A percentile compares a stretch with the other conserved stretches of the same genome.
These are phyloP conservation scores for Poecilia velifera DNA, from an alignment of 2,797 vertebrate species.

Conservation along the genomic window DNA sequence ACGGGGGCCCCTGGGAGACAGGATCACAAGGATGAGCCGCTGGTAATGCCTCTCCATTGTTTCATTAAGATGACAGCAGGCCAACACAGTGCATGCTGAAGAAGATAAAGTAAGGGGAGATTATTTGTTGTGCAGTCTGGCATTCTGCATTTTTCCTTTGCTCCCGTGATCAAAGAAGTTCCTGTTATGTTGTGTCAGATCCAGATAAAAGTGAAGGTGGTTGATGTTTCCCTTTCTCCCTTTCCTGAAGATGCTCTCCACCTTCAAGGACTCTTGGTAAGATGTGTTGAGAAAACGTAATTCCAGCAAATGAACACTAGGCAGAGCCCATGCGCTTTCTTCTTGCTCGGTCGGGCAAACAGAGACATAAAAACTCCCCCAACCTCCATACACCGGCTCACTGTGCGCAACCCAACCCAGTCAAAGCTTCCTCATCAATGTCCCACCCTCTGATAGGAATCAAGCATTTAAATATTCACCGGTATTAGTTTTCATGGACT, in stretches of 20 bases:
- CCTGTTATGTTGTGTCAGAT: conserved; percentile 12
- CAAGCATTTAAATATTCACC: conserved; percentile 70
- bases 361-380: conserved; percentile 38
- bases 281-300: conserved; percentile 36
- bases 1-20: conserved; percentile 58
- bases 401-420: conserved; percentile 45
- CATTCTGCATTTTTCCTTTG: conserved; percentile 34
- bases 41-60: conserved; percentile 74
- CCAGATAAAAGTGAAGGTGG: conserved; percentile 4
- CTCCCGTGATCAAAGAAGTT: conserved; percentile 47
- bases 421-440: conserved; percentile 63
- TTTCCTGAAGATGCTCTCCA: neutral
- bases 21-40: conserved; percentile 81
- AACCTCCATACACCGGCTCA: conserved; percentile 17
- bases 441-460: conserved; percentile 65
- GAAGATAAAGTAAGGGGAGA: conserved; percentile 67
- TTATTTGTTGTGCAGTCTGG: conserved; percentile 54
- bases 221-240: neutral
- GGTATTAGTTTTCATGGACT: conserved; percentile 64
- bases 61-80: conserved; percentile 66
- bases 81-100: conserved; percentile 66
- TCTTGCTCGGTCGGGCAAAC: conserved; percentile 23
- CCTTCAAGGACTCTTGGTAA: neutral
- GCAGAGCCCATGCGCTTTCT: conserved; percentile 62
- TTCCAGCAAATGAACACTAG: conserved; percentile 59